Conservation (phyloP, 2,888 invertebrate species). For the Cataglyphis rosenhaueri region DNA sequence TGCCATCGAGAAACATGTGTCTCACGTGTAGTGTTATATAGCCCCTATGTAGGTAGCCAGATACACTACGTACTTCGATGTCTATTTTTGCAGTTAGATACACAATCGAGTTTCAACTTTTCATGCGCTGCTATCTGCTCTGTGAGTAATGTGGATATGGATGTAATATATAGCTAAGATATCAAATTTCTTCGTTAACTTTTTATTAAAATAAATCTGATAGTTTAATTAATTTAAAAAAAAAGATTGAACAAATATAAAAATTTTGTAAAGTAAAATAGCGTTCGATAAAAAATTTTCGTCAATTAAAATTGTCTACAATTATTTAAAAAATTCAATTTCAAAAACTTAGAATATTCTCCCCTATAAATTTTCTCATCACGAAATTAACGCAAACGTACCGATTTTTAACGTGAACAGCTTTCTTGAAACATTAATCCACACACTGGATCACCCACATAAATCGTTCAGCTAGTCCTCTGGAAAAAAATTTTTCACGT, state of each 20-base stretch:
- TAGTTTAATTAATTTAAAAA: background rate
- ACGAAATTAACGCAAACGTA: background rate
- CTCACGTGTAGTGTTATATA: background rate
- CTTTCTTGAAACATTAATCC: conserved; percentile 26
- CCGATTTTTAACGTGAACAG: background rate
- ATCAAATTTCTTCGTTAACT: background rate
- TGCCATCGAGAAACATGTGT: background rate
- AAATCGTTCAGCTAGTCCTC: conserved; percentile 14
- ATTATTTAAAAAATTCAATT: background rate
- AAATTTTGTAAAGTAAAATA: background rate
- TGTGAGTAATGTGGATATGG: conserved; percentile 3
- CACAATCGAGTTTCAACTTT: conserved; percentile 33
- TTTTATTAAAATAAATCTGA: background rate
- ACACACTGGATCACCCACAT: background rate
- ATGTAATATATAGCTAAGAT: conserved; percentile 8
- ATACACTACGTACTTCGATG: background rate
- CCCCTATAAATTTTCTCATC: background rate
- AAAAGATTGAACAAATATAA: background rate
- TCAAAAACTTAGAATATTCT: background rate
- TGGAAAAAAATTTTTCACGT: conserved; percentile 15
- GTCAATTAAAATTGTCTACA: background rate
- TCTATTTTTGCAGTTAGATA: conserved; percentile 39
- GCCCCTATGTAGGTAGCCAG: background rate
- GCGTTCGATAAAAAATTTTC: background rate
- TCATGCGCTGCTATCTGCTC: conserved; percentile 25